phyloP scores from a whole-genome alignment of 2,888 invertebrate genomes.

The Adelognathus sp. region DNA sequence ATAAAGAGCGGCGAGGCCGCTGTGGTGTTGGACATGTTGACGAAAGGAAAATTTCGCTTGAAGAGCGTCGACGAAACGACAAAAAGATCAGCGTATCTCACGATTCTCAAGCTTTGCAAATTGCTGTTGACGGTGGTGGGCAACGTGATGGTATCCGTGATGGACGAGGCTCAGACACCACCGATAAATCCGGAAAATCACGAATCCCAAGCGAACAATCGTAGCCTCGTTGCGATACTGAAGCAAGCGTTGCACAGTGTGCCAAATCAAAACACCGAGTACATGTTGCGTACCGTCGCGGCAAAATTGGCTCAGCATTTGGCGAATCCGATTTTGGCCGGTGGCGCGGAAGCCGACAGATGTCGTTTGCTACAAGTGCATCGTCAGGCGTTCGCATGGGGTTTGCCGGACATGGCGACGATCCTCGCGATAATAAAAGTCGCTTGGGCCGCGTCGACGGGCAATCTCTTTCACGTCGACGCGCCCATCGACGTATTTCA shows the following conservation, averaged over 20 bases:
- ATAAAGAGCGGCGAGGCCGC: slow-evolving; percentile 86
- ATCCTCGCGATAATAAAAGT: slow-evolving; percentile 89
- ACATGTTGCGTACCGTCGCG: slow-evolving; percentile 92
- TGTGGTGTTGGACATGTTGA: slow-evolving; percentile 89
- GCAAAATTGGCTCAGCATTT: slow-evolving; percentile 91
- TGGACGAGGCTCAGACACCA: slow-evolving; percentile 83
- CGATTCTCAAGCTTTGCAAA: slow-evolving; percentile 94
- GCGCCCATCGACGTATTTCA: slow-evolving; percentile 85
- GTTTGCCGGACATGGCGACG: slow-evolving; percentile 88
- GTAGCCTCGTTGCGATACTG: slow-evolving; percentile 83
- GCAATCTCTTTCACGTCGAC: slow-evolving; percentile 85
- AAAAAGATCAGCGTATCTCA: slow-evolving; percentile 92
- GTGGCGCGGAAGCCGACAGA: slow-evolving; percentile 81
- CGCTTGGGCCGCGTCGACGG: slow-evolving; percentile 90
- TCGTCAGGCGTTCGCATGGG: slow-evolving; percentile 85
- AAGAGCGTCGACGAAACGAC: slow-evolving; percentile 90
- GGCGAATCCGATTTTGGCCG: slow-evolving; percentile 86
- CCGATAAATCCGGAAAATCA: slow-evolving; percentile 80
- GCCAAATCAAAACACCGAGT: slow-evolving; percentile 92
- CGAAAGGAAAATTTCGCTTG: slow-evolving; percentile 90
- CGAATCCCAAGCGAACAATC: slow-evolving; percentile 74
- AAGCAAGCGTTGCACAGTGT: slow-evolving; percentile 93
- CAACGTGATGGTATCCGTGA: slow-evolving; percentile 87
- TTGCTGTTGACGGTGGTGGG: slow-evolving; percentile 93
- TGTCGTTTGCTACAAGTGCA: slow-evolving; percentile 82